Evolutionary conservation across 2,888 invertebrate species (phyloP).

Genomic region (Eupithecia tripunctaria): DNA sequence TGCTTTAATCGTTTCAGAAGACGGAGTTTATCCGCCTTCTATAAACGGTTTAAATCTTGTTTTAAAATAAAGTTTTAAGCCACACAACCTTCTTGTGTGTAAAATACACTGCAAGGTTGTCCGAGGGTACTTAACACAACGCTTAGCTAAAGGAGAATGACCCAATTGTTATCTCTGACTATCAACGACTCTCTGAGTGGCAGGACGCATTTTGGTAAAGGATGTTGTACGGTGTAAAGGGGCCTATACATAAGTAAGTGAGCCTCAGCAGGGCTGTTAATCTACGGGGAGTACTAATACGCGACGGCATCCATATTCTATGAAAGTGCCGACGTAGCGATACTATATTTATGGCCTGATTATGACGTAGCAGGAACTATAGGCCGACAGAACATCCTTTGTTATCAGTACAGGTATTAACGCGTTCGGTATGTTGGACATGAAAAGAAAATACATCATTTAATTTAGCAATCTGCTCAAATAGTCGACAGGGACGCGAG

Average conservation of each 20-base stretch:
- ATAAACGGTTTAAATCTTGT: not conserved
- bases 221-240: conserved; percentile 4
- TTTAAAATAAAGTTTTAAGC: not conserved
- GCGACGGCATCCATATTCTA: conserved; percentile 63
- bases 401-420: not conserved
- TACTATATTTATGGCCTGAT: conserved; percentile 62
- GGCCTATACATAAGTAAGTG: conserved; percentile 51
- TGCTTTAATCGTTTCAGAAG: not conserved
- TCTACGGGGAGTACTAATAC: conserved; percentile 70
- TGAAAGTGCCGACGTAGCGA: conserved; percentile 56
- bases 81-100: not conserved
- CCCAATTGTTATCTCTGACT: not conserved
- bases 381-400: not conserved
- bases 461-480: not conserved
- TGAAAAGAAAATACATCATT: not conserved
- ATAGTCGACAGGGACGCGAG: not conserved
- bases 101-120: not conserved
- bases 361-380: conserved; percentile 47
- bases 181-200: not conserved
- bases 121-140: not conserved
- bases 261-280: conserved; percentile 65
- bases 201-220: not conserved
- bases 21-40: not conserved
- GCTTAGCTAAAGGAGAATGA: not conserved
- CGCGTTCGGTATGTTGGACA: not conserved